These are phyloP conservation scores for Limosa lapponica DNA, from an alignment of 2,797 vertebrate genomes.

Conservation along the genomic window DNA sequence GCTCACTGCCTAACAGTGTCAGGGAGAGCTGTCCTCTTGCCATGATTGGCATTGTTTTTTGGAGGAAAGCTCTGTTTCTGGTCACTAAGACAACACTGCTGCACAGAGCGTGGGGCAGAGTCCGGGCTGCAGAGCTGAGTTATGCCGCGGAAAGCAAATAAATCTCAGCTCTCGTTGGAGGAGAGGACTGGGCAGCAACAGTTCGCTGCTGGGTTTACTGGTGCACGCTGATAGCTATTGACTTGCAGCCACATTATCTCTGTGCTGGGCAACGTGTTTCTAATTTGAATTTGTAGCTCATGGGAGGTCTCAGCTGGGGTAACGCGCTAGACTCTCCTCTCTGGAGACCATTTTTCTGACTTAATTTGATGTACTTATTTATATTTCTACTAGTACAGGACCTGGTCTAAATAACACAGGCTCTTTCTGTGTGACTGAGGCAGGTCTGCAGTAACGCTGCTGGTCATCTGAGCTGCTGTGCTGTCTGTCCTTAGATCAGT, in stretches of 20 bases:
- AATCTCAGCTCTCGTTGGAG: not conserved
- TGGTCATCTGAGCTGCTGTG: not conserved
- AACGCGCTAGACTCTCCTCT: not conserved
- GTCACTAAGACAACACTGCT: not conserved
- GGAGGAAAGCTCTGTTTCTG: not conserved
- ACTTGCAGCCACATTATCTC: not conserved
- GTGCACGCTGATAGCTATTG: not conserved
- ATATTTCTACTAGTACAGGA: not conserved
- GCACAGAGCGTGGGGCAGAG: rapidly evolving
- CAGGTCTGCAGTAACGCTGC: not conserved
- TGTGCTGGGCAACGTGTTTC: not conserved
- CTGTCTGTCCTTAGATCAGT: not conserved
- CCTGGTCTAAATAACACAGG: not conserved
- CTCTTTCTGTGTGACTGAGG: not conserved
- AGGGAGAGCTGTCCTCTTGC: not conserved
- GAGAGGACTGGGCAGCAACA: not conserved
- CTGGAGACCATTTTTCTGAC: not conserved
- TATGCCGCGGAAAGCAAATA: not conserved
- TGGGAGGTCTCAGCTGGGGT: not conserved
- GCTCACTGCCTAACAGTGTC: rapidly evolving
- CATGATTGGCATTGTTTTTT: not conserved
- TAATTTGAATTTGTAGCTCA: not conserved
- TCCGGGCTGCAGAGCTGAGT: not conserved
- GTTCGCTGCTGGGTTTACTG: not conserved
- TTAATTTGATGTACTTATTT: not conserved